Evolutionary conservation across 2,113 vertebrate species (phyloP).

Genomic region (Hoplias malabaricus): DNA sequence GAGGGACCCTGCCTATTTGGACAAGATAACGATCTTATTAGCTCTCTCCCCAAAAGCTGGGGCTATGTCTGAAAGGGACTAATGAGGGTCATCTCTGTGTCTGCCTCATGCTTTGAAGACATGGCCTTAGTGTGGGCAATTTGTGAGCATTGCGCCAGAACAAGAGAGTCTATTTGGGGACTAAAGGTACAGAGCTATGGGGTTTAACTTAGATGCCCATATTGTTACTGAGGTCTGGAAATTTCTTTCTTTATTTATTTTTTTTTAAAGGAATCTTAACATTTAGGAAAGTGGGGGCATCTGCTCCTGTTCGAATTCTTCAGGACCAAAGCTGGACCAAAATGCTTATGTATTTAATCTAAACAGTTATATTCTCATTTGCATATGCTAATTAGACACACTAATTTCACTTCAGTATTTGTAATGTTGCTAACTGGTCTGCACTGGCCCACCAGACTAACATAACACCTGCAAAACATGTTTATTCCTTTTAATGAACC

Average conservation of each 20-base stretch:
- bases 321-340: too few relatives aligned
- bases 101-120: constrained; percentile 29
- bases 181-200: neutral
- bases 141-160: constrained; percentile 1
- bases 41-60: neutral
- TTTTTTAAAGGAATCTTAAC: neutral
- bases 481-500: too few relatives aligned
- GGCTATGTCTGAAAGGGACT: neutral
- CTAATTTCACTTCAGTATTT: too few relatives aligned
- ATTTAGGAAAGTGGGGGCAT: neutral
- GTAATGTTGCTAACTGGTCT: too few relatives aligned
- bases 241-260: neutral
- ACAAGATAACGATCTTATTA: constrained; percentile 12
- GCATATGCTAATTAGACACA: too few relatives aligned
- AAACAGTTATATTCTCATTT: too few relatives aligned
- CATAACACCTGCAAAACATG: too few relatives aligned
- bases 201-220: neutral
- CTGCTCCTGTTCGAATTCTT: neutral
- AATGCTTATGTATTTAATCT: too few relatives aligned
- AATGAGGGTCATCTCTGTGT: constrained; percentile 33
- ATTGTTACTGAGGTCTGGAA: too few relatives aligned
- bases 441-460: too few relatives aligned
- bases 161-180: constrained; percentile 4
- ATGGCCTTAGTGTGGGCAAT: neutral
- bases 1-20: neutral